Percentiles rank a stretch among this genome's conserved stretches.
Conservation (phyloP, 1,140 invertebrate genomes). For the Penaeus indicus region DNA sequence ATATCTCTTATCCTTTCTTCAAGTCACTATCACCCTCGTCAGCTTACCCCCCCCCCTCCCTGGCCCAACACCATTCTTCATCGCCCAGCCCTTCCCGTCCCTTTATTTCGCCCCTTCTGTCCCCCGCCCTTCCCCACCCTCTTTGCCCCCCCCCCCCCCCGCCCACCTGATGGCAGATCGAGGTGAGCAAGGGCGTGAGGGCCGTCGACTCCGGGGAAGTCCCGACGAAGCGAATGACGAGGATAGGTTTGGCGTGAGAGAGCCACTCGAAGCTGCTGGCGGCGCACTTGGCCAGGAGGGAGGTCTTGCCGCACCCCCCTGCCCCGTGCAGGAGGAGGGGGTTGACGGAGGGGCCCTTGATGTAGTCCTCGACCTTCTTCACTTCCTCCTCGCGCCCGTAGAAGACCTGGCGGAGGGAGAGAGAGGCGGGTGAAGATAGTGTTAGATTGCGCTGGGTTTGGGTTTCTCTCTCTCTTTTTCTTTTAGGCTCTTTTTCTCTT, state of each 20-base stretch:
- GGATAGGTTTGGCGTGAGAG: constrained; percentile 79
- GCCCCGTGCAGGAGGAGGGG: constrained; percentile 95
- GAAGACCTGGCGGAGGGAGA: constrained; percentile 78
- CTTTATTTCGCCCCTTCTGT: no score
- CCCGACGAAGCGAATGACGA: constrained; percentile 93
- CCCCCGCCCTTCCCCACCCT: no score
- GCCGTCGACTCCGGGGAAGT: constrained; percentile 97
- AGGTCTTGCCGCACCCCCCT: constrained; percentile 98
- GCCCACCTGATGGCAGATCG: constrained; percentile 83
- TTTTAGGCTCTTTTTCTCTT: no score
- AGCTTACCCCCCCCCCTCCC: no score
- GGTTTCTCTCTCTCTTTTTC: no score
- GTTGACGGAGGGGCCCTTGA: constrained; percentile 84
- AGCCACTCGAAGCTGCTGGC: constrained; percentile 84
- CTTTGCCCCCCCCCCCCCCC: no score
- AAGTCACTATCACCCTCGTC: no score
- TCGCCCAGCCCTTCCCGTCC: no score
- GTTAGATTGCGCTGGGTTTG: no score
- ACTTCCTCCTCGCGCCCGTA: constrained; percentile 92
- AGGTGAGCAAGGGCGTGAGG: constrained; percentile 92
- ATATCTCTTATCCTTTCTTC: no score
- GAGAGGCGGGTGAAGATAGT: no score
- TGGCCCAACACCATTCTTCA: no score
- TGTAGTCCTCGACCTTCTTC: constrained; percentile 85
- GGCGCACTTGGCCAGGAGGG: constrained; percentile 92